Evolutionary conservation across 2,113 vertebrate genomes (phyloP).

Genomic region (Leucoraja erinaceus): DNA sequence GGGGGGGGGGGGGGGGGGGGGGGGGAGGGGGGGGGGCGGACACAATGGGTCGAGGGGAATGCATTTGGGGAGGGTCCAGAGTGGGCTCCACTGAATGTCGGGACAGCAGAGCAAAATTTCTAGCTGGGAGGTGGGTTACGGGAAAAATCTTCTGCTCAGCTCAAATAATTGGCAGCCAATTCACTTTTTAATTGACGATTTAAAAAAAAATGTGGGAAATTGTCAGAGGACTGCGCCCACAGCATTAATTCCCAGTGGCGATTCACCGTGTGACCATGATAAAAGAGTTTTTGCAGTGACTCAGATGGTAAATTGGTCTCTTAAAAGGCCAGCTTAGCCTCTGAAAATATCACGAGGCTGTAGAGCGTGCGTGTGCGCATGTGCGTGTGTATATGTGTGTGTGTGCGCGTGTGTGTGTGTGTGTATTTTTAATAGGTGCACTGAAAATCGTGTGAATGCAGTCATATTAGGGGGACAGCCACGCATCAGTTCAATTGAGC

Average conservation of each 20-base stretch:
- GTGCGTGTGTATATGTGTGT: neutral
- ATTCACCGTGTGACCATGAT: neutral
- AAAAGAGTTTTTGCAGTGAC: neutral
- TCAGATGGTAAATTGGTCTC: neutral
- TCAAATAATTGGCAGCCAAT: slow-evolving; percentile 7
- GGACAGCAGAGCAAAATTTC: neutral
- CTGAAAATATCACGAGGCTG: neutral
- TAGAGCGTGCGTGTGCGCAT: neutral
- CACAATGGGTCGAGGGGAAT: too few species aligned
- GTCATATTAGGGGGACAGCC: neutral
- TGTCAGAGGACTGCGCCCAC: neutral
- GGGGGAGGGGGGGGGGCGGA: neutral
- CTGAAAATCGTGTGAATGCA: slow-evolving; percentile 4
- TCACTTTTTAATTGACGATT: neutral
- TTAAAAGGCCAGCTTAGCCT: slow-evolving; percentile 16
- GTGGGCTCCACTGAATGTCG: neutral
- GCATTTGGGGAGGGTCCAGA: neutral
- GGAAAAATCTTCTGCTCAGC: neutral
- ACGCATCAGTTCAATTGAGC: neutral
- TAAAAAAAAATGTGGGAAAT: neutral
- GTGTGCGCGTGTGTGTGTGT: neutral
- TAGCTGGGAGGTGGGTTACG: too few species aligned
- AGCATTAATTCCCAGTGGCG: neutral
- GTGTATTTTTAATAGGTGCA: slow-evolving; percentile 25
- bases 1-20: neutral